Conservation (phyloP, 2,888 invertebrate genomes). For the Harmothoe impar region DNA sequence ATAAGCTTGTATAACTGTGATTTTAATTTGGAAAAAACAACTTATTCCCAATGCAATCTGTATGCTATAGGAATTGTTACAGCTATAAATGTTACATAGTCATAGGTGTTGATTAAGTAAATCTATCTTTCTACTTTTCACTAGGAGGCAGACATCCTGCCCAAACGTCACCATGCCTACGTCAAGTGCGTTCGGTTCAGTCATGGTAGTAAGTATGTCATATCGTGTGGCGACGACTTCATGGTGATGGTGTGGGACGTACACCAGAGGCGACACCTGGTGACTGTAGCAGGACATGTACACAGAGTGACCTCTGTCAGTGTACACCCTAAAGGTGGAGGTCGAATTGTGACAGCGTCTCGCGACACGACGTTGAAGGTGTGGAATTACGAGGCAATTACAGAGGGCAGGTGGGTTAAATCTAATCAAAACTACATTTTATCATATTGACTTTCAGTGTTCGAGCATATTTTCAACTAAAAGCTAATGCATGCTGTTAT, state of each 20-base stretch:
- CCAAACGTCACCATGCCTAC: constrained; percentile 64
- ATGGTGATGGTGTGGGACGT: constrained; percentile 66
- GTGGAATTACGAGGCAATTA: constrained; percentile 64
- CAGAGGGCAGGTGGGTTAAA: constrained; percentile 30
- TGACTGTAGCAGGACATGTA: constrained; percentile 66
- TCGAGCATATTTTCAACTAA: too few species aligned
- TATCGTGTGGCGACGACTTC: constrained; percentile 67
- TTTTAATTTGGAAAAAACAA: too few species aligned
- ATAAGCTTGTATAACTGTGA: too few species aligned
- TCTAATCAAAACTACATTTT: too few species aligned
- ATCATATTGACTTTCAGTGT: too few species aligned
- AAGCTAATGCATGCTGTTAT: too few species aligned
- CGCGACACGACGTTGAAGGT: constrained; percentile 65
- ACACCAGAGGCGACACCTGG: constrained; percentile 43
- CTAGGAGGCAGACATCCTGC: constrained; percentile 32
- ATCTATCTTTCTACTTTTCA: too few species aligned
- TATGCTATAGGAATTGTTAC: too few species aligned
- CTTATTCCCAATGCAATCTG: too few species aligned
- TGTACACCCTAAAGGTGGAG: constrained; percentile 41
- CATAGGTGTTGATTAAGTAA: too few species aligned
- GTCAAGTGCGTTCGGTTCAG: constrained; percentile 63
- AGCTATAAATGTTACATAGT: too few species aligned
- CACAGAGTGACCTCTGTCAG: constrained; percentile 62
- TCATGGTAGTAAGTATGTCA: constrained; percentile 30
- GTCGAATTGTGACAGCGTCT: constrained; percentile 65